Evolutionary conservation across 2,797 vertebrate species (phyloP), one percentile per base, ranked within the genome.

Genomic region (Enteromius unitaeniatus): DNA sequence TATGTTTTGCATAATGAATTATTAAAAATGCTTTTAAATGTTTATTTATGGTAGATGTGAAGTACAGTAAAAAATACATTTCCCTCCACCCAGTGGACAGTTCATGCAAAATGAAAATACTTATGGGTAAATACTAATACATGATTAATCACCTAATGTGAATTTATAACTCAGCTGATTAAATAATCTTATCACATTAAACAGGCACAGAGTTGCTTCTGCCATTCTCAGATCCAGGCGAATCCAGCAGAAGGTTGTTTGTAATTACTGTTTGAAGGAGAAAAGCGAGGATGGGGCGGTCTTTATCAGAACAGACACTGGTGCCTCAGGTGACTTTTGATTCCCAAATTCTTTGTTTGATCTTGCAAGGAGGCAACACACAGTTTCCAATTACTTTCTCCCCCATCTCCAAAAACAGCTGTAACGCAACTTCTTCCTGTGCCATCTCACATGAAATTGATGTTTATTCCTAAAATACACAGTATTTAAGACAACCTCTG

Each of bases 141-240:
- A 91, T 91, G 89, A 92, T 94, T 92, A 94, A 93, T 94, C 64
- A 72, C 4, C n/a, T 82, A 72, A 84, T 65, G 78, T 64, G 77
- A 93, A 85, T 89, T 87, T 87, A 89, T 69, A 88, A 90, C 69
- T 92, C 74, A 93, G 87, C 79, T 76, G 68, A 74, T 87, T 87
- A 91, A 93, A 94, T 88, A 90, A 92, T 88, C 86, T 93, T 94
- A 92, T 92, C 87, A 81, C 89, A 89, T 92, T 91, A 88, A 94
- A 88, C 92, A 93, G 91, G 83, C 88, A 86, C 83, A 84, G 90
- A 87, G 91, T 91, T 91, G 88, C 82, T 88, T 88, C 76, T 79
- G 31, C 37, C 81, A 79, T 77, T 83, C 47, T 40, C 67, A 51
- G 40, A 87, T 75, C 92, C 93, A 94, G 93, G 93, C 94, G 89